These are phyloP conservation scores for Microcebus lehilahytsara DNA, from an alignment of 2,113 vertebrate genomes.

Conservation along the genomic window DNA sequence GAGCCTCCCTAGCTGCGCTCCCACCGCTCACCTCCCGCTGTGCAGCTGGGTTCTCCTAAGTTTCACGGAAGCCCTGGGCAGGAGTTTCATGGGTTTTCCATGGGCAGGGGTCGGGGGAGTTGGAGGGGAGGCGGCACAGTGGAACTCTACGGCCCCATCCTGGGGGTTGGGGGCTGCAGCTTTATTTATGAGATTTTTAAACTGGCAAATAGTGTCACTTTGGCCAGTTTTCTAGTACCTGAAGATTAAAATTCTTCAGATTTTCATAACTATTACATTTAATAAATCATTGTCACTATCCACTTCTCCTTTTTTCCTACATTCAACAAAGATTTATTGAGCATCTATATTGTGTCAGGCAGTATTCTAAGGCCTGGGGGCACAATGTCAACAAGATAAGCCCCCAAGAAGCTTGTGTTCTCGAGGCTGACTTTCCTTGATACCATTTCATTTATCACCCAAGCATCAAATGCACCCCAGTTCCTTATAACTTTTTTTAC, in stretches of 20 bases:
- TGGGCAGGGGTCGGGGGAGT: too few species aligned
- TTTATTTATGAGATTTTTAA: not conserved
- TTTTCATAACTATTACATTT: not conserved
- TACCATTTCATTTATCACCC: not conserved
- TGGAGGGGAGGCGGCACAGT: too few species aligned
- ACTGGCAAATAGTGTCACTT: not conserved
- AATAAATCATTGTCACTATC: not conserved
- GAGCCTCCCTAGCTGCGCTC: too few species aligned
- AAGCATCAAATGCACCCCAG: not conserved
- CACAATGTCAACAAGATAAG: not conserved
- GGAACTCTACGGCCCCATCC: too few species aligned
- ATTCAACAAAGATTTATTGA: not conserved
- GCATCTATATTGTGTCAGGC: not conserved
- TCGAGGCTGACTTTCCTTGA: not conserved
- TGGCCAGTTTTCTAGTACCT: not conserved
- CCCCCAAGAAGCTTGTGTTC: not conserved
- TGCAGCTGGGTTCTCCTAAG: too few species aligned
- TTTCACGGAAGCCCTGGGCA: too few species aligned
- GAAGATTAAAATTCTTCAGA: slow-evolving; percentile 20
- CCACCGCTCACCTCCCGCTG: too few species aligned
- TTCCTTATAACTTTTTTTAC: not conserved
- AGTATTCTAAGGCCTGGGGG: not conserved
- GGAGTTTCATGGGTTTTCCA: too few species aligned
- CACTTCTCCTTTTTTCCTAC: not conserved
- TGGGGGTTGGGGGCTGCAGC: too few species aligned